Evolutionary conservation across 2,888 invertebrate genomes (phyloP).

Genomic region (Leptinotarsa rubiginosa): DNA sequence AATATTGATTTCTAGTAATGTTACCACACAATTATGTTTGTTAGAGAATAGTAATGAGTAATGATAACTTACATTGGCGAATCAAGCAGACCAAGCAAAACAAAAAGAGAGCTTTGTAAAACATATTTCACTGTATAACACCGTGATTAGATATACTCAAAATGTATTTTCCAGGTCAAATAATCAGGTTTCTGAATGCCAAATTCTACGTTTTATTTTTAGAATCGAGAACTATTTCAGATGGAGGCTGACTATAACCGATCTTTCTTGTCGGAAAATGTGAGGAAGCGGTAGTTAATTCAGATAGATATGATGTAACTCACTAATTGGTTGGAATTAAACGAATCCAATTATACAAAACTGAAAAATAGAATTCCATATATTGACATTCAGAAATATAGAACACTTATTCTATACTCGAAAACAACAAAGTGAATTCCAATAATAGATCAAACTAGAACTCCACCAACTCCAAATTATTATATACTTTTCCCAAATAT

Average conservation of each 20-base stretch:
- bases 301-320: background rate
- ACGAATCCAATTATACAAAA: background rate
- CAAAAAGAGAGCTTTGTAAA: background rate
- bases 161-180: background rate
- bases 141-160: background rate
- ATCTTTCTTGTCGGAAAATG: background rate
- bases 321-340: background rate
- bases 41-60: background rate
- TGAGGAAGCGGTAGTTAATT: constrained; percentile 2
- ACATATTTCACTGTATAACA: background rate
- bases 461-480: too few relatives aligned
- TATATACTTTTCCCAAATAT: too few relatives aligned
- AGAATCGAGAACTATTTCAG: constrained; percentile 5
- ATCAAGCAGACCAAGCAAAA: constrained; percentile 1
- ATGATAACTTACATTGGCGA: background rate
- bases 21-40: too few relatives aligned
- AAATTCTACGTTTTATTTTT: constrained; percentile 6
- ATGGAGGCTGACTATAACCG: background rate
- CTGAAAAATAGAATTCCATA: background rate
- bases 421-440: too few relatives aligned
- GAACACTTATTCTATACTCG: too few relatives aligned
- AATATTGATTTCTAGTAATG: too few relatives aligned
- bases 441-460: too few relatives aligned
- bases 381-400: too few relatives aligned
- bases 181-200: background rate